Base-by-base conservation (phyloP, 2,797 vertebrate genomes). In the Pseudotriccus pelzelni region DNA sequence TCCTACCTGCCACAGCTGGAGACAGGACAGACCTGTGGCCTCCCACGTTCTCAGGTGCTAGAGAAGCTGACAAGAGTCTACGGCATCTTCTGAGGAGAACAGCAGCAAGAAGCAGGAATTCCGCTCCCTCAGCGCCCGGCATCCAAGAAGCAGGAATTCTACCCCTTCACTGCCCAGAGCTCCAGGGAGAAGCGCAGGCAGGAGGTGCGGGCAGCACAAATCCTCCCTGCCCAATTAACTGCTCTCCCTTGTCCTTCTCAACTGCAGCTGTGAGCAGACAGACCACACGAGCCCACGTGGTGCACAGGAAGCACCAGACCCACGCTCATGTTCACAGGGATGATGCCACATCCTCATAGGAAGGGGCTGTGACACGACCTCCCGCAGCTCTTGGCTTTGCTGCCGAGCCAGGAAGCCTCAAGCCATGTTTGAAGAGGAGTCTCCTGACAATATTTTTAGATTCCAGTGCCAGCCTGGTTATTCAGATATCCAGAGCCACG, bases 241-340 rank as follows among this genome's bases (percentile, higher is more conserved):
- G 32, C 20, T 74, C 60, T 59, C 5, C 2, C 22, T 75, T 23
- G 28, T 37, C 44, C 6, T 9, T 14, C 43, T 4, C 5, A 55
- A 11, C 0, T 44, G 56, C 47, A 50, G n/a, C 12, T 53, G 68
- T 4, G 36, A 83, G 86, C 49, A 34, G 67, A 47, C 23, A 66
- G 60, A 14, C 13, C 72, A 32, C 49, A 5, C 0, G 7, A 72
- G 58, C 18, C 34, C 0, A 0, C 12, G 52, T 20, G 78, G 59
- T 10, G 43, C 66, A 52, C 69, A 81, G 84, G 80, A 92, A 81
- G 49, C 69, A 53, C 4, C 66, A 92, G 60, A 24, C 17, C 70
- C 73, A 44, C 0, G 0, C 67, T 74, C 5, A 0, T 1, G 1
- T 11, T 72, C 59, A 20, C 1, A 6, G 7, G 47, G 39, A 66